Conservation (phyloP, 2,888 invertebrate species). For the Brachynemurus nebulosus region DNA sequence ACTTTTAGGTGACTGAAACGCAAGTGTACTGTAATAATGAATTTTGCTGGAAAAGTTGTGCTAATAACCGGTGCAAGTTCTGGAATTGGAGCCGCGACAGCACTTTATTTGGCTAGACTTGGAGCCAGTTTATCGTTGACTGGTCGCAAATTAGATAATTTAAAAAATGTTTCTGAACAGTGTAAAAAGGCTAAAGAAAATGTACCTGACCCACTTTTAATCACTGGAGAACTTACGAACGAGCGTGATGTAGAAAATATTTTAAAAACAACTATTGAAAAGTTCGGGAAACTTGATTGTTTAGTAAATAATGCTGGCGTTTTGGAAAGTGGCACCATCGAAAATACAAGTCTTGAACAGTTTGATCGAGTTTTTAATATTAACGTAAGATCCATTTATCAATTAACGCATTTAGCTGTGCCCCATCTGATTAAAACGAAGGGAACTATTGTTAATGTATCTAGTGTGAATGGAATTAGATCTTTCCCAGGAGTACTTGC, state of each 20-base stretch:
- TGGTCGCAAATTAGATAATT: slow-evolving; percentile 55
- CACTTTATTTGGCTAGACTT: slow-evolving; percentile 56
- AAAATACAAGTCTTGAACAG: slow-evolving; percentile 71
- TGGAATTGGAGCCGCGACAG: slow-evolving; percentile 74
- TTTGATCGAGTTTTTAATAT: slow-evolving; percentile 82
- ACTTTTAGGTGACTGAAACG: neutral
- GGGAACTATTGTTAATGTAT: slow-evolving; percentile 91
- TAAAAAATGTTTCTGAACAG: slow-evolving; percentile 44
- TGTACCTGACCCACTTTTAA: slow-evolving; percentile 37
- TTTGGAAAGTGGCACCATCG: slow-evolving; percentile 67
- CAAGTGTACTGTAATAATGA: neutral
- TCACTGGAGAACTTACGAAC: slow-evolving; percentile 57
- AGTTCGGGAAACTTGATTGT: slow-evolving; percentile 68
- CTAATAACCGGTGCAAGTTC: slow-evolving; percentile 71
- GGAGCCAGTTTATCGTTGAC: slow-evolving; percentile 59
- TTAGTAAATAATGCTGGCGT: slow-evolving; percentile 84
- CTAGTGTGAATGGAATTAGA: slow-evolving; percentile 83
- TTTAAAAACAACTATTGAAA: slow-evolving; percentile 54
- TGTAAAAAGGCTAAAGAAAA: slow-evolving; percentile 28
- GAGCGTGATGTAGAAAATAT: slow-evolving; percentile 60
- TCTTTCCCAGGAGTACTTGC: slow-evolving; percentile 82
- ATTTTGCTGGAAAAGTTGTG: slow-evolving; percentile 56
- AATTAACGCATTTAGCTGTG: slow-evolving; percentile 74
- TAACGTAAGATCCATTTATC: slow-evolving; percentile 72
- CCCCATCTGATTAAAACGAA: slow-evolving; percentile 71